These are phyloP conservation scores for Archocentrus centrarchus DNA, from an alignment of 2,113 vertebrate species.

Conservation along the genomic window DNA sequence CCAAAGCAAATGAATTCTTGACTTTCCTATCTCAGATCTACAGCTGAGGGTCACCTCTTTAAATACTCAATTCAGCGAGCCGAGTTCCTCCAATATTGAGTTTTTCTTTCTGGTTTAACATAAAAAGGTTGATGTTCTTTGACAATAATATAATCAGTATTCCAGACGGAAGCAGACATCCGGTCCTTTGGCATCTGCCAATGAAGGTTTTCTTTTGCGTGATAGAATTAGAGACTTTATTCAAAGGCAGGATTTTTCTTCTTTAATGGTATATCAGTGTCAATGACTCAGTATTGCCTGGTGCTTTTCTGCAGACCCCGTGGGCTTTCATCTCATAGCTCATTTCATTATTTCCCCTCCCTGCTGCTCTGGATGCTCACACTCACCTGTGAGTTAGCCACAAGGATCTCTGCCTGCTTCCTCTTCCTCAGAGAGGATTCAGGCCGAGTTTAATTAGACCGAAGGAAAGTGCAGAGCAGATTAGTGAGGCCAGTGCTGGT, in stretches of 20 bases:
- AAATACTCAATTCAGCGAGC: background rate
- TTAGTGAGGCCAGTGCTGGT: conserved; percentile 53
- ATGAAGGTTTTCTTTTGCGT: conserved; percentile 58
- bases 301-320: conserved; percentile 32
- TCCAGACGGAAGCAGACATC: conserved; percentile 37
- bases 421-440: background rate
- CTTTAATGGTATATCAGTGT: conserved; percentile 61
- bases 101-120: background rate
- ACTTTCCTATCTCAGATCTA: conserved; percentile 13
- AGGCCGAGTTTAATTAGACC: conserved; percentile 45
- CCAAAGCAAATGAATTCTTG: background rate
- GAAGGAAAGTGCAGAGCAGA: conserved; percentile 57
- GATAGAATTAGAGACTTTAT: conserved; percentile 59
- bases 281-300: conserved; percentile 51
- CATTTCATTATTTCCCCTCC: conserved; percentile 56
- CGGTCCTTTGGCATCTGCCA: background rate
- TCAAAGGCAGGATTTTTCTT: conserved; percentile 46
- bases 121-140: conserved; percentile 41
- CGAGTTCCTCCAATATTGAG: background rate
- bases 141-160: conserved; percentile 41
- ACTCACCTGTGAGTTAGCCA: conserved; percentile 45
- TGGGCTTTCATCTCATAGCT: conserved; percentile 25
- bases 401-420: background rate
- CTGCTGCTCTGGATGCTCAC: conserved; percentile 25
- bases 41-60: conserved; percentile 23